Conservation (phyloP, 2,888 invertebrate genomes). For the Anoplius nigerrimus region DNA sequence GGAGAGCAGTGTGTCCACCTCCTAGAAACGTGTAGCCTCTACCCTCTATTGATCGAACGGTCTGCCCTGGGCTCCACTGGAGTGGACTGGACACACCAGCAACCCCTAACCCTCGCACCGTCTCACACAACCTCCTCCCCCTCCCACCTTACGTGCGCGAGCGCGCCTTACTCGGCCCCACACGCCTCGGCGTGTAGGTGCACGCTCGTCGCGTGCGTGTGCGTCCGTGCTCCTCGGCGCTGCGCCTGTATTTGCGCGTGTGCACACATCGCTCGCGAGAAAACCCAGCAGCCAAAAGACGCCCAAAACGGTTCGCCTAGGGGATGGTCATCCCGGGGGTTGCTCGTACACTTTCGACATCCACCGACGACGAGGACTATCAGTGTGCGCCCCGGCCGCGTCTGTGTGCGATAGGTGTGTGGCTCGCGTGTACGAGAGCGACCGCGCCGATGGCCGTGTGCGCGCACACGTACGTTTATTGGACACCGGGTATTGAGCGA, state of each 20-base stretch:
- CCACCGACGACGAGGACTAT: constrained; percentile 16
- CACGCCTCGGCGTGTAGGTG: constrained; percentile 16
- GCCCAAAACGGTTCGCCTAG: constrained; percentile 65
- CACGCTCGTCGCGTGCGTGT: not conserved
- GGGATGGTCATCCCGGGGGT: constrained; percentile 56
- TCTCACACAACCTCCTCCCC: constrained; percentile 53
- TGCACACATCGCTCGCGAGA: constrained; percentile 32
- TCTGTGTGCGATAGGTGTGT: not conserved
- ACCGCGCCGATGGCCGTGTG: constrained; percentile 8
- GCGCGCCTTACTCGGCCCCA: constrained; percentile 1
- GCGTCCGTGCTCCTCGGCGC: too few relatives aligned
- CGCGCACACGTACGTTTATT: constrained; percentile 53
- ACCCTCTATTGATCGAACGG: constrained; percentile 75
- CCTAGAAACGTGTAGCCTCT: constrained; percentile 72
- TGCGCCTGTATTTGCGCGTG: constrained; percentile 23
- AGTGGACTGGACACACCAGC: constrained; percentile 73
- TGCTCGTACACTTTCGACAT: constrained; percentile 44
- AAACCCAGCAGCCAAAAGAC: constrained; percentile 66
- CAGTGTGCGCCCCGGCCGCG: constrained; percentile 19
- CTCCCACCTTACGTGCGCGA: constrained; percentile 9
- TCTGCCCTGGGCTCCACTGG: constrained; percentile 73
- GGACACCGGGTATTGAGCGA: constrained; percentile 64
- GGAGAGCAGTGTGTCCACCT: constrained; percentile 69
- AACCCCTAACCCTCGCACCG: constrained; percentile 65
- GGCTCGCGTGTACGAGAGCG: constrained; percentile 12